Evolutionary conservation across 1,140 invertebrate species (phyloP), one percentile per base, ranked within the genome.

Genomic region (Diachasmimorpha longicaudata): DNA sequence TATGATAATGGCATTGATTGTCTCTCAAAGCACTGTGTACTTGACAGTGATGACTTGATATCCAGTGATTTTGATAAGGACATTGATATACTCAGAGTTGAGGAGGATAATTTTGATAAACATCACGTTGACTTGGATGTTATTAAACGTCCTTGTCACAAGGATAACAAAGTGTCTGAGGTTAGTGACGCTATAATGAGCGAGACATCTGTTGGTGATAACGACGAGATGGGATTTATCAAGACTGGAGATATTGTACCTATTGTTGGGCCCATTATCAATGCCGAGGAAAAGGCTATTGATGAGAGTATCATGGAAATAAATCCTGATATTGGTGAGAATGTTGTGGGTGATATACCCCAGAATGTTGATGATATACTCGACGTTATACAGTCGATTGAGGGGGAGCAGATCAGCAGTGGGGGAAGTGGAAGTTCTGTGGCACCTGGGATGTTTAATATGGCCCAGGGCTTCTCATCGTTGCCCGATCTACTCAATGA

Each of bases 301-400:
- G 11, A 85, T 77, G 77, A 78, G 42, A 79, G 72, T 70, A 76
- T 86, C 52, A 82, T 76, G 74, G 74, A 71, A 4, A 66, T 76
- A 14, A 72, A 81, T 80, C 69, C 78, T 70, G 84, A 86, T 55
- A 85, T 85, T 80, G 83, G 81, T 67, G 79, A 77, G 82, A 81
- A 74, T 74, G 76, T 74, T 63, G 76, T 77, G 11, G 81, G 80
- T 75, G 92, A 92, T 82, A 85, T 92, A 55, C 90, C 86, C 37
- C 90, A 91, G 71, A 91, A 91, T 81, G 89, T 90, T 4, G 90
- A 91, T n/a, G 93, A 93, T 74, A 89, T 93, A 46, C 86, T 94
- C 52, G 92, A 92, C 84, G 92, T 91, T 14, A 92, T 93, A 72
- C 93, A 93, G 84, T 93, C 91, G n/a, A 90, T 93, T 76, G 93